Conservation (phyloP, 2,888 invertebrate genomes). For the Hydroisotoma schaefferi region DNA sequence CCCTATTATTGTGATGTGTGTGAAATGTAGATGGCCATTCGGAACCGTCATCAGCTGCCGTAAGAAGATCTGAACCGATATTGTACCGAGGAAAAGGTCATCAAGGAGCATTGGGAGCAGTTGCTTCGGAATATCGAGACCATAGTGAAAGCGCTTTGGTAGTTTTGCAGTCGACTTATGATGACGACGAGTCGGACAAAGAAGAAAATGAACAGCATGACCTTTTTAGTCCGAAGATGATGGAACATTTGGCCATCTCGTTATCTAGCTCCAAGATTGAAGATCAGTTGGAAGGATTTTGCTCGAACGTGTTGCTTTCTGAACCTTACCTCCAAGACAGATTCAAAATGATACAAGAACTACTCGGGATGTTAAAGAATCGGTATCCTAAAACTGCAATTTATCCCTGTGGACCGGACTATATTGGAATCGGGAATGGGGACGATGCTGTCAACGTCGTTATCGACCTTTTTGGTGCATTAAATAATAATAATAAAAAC, state of each 20-base stretch:
- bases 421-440: conserved; percentile 8
- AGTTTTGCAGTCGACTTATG: conserved; percentile 1
- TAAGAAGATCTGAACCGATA: too few species aligned
- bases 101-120: not conserved
- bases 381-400: conserved; percentile 6
- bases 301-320: conserved; percentile 8
- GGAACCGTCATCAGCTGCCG: too few species aligned
- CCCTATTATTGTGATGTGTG: too few species aligned
- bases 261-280: conserved; percentile 2
- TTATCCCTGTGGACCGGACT: conserved; percentile 11
- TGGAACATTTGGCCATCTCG: conserved; percentile 1
- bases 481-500: not conserved
- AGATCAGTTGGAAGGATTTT: conserved; percentile 14
- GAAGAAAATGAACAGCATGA: conserved; percentile 7
- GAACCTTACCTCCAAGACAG: conserved; percentile 1
- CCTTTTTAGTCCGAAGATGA: conserved; percentile 8
- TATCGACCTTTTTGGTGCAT: conserved; percentile 11
- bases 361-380: not conserved
- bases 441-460: conserved; percentile 5
- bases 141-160: not conserved
- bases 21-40: too few species aligned
- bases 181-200: not conserved
- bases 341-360: not conserved
- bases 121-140: conserved; percentile 8
- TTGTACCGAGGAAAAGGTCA: too few species aligned